These are phyloP conservation scores for Cnemophilus loriae DNA, from an alignment of 2,113 vertebrate genomes.

Conservation along the genomic window DNA sequence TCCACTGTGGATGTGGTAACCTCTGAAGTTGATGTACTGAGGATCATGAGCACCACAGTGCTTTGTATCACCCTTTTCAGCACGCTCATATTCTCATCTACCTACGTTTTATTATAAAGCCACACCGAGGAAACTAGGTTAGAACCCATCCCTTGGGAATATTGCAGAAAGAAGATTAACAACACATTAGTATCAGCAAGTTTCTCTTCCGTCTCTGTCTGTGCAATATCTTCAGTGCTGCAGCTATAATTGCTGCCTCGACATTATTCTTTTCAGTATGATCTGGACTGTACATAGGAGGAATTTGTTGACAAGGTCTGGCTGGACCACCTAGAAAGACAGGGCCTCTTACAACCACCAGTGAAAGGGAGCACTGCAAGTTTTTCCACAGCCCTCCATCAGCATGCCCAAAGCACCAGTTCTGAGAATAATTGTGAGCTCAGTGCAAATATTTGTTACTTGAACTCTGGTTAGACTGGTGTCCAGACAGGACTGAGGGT, in stretches of 20 bases:
- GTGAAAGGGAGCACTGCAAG: neutral
- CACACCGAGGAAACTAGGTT: neutral
- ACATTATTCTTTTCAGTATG: neutral
- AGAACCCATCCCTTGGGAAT: neutral
- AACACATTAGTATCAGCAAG: neutral
- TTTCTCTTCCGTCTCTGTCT: neutral
- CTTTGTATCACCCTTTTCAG: neutral
- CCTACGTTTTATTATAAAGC: neutral
- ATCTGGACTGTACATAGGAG: neutral
- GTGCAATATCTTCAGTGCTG: neutral
- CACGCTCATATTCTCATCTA: neutral
- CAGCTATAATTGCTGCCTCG: neutral
- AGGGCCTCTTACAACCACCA: neutral
- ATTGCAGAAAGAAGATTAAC: neutral
- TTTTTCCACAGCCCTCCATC: neutral
- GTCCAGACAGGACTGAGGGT: neutral
- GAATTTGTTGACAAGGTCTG: neutral
- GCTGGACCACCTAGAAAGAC: neutral
- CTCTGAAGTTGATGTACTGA: neutral
- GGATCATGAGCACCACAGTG: neutral
- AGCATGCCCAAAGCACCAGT: neutral
- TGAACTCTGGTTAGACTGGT: neutral
- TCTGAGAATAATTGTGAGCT: neutral
- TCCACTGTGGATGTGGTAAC: rapidly evolving
- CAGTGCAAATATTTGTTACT: neutral